Percentiles rank a stretch among this genome's conserved stretches.
These are phyloP conservation scores for Blastobasis adustella DNA, from an alignment of 2,888 invertebrate genomes.

Conservation along the genomic window DNA sequence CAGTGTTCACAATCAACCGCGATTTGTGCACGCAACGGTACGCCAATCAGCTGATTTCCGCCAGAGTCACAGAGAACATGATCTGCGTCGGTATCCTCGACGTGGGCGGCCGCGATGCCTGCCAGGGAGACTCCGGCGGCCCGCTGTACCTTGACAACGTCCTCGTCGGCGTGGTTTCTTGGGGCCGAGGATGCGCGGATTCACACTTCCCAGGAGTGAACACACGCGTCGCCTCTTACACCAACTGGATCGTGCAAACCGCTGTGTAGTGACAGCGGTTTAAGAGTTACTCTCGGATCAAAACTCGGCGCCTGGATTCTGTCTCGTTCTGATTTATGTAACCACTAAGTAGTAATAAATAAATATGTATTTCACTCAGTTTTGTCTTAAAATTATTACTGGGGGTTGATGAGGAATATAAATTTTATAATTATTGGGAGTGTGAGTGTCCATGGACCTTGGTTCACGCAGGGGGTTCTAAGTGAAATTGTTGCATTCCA, in stretches of 20 bases:
- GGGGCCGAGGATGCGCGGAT: conserved; percentile 62
- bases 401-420: too few relatives aligned
- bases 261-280: conserved; percentile 14
- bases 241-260: conserved; percentile 31
- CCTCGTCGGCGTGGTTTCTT: conserved; percentile 61
- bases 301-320: too few relatives aligned
- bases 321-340: too few relatives aligned
- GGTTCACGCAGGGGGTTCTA: too few relatives aligned
- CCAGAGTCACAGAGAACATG: conserved; percentile 31
- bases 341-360: too few relatives aligned
- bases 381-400: too few relatives aligned
- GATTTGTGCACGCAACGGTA: conserved; percentile 36
- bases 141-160: conserved; percentile 46
- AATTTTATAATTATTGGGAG: too few relatives aligned
- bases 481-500: too few relatives aligned
- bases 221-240: conserved; percentile 43
- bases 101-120: conserved; percentile 17
- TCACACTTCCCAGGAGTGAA: conserved; percentile 60
- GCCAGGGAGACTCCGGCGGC: conserved; percentile 55
- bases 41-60: conserved; percentile 8
- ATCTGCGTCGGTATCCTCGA: conserved; percentile 31
- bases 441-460: too few relatives aligned
- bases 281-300: neutral
- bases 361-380: too few relatives aligned
- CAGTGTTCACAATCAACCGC: conserved; percentile 39